phyloP scores from a whole-genome alignment of 2,113 vertebrate species.

The Osmerus mordax region DNA sequence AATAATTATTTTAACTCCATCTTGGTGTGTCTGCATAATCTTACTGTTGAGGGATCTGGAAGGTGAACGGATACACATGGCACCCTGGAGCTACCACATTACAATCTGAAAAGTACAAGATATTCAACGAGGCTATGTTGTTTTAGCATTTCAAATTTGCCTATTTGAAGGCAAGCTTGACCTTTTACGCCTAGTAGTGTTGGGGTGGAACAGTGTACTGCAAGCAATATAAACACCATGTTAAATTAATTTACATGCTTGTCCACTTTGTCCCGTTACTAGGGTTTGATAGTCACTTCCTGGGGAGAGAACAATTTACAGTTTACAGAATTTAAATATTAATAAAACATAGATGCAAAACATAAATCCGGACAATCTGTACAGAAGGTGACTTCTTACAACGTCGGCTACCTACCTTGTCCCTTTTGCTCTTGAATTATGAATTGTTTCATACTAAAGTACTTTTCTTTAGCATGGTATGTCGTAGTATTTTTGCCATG shows the following conservation, averaged over 20 bases:
- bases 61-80: slow-evolving; percentile 68
- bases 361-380: too few species aligned
- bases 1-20: neutral
- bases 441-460: slow-evolving; percentile 58
- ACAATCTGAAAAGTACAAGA: slow-evolving; percentile 41
- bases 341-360: too few species aligned
- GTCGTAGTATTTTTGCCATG: slow-evolving; percentile 14
- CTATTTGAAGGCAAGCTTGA: too few species aligned
- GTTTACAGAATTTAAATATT: too few species aligned
- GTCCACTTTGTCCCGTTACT: slow-evolving; percentile 12
- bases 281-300: slow-evolving; percentile 6
- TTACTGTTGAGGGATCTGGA: slow-evolving; percentile 66
- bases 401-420: slow-evolving; percentile 34
- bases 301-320: slow-evolving; percentile 15
- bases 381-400: too few species aligned
- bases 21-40: neutral
- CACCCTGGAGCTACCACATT: slow-evolving; percentile 50
- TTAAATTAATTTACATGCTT: slow-evolving; percentile 44
- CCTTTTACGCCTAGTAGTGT: too few species aligned
- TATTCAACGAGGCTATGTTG: too few species aligned
- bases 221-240: too few species aligned
- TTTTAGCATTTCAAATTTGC: too few species aligned
- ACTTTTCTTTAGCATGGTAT: slow-evolving; percentile 65
- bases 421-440: slow-evolving; percentile 34
- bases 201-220: too few species aligned